These are phyloP conservation scores for Aphidius gifuensis DNA, from an alignment of 1,140 invertebrate species.

Conservation along the genomic window DNA sequence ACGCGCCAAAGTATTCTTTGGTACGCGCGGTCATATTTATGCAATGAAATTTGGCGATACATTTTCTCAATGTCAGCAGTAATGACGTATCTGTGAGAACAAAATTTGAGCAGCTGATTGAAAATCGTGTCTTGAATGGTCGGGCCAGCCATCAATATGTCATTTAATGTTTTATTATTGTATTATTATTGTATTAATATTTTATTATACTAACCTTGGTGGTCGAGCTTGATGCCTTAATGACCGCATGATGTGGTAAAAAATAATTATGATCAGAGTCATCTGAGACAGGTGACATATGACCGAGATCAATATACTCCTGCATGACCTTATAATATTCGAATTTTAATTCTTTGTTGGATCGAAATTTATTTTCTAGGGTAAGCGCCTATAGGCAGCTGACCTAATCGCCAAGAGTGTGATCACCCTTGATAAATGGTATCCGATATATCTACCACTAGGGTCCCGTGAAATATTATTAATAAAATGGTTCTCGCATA, in stretches of 20 bases:
- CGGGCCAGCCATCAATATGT: slow-evolving; percentile 33
- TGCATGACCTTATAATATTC: slow-evolving; percentile 28
- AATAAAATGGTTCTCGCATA: slow-evolving; percentile 20
- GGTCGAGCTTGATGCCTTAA: slow-evolving; percentile 31
- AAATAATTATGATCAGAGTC: slow-evolving; percentile 27
- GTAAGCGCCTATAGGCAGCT: slow-evolving; percentile 14
- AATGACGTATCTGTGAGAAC: slow-evolving; percentile 26
- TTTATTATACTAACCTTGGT: slow-evolving; percentile 45
- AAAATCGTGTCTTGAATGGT: slow-evolving; percentile 31
- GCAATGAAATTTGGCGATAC: slow-evolving; percentile 34
- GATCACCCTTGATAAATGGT: slow-evolving; percentile 15
- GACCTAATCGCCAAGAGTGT: slow-evolving; percentile 13
- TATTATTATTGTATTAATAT: too few species aligned
- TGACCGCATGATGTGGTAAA: slow-evolving; percentile 39
- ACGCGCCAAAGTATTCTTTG: too few species aligned
- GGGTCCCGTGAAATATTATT: slow-evolving; percentile 9
- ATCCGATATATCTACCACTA: slow-evolving; percentile 15
- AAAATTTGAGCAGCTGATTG: slow-evolving; percentile 24
- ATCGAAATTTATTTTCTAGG: background rate
- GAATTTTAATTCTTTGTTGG: slow-evolving; percentile 19
- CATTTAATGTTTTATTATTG: slow-evolving; percentile 38
- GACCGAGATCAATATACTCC: slow-evolving; percentile 34
- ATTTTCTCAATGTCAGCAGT: slow-evolving; percentile 39
- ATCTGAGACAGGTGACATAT: slow-evolving; percentile 25
- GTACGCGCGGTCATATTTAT: slow-evolving; percentile 3